Base-by-base conservation (phyloP, 2,113 vertebrate species). In the Chamaea fasciata region DNA sequence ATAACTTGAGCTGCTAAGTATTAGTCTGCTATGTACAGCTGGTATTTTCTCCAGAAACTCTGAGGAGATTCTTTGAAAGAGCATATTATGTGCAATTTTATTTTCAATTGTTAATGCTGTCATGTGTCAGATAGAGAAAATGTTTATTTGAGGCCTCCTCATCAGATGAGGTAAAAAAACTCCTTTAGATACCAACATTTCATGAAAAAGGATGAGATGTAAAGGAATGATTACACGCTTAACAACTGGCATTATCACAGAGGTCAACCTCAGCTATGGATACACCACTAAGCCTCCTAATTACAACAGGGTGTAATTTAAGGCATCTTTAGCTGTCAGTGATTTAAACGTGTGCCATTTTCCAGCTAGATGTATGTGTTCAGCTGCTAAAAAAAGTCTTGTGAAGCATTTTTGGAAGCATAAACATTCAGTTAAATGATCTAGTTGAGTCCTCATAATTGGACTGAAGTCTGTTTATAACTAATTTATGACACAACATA, bases 21-120 rank as follows among this genome's bases (percentile, higher is more conserved):
- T 92, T 86, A 86, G 37, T 46, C 71, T 92, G 93, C 80, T 90
- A n/a, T 55, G 71, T 92, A 67, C 94, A 95, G 94, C 83, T 93
- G 94, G 87, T 92, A 94, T 93, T 87, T 92, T 75, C 95, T 65
- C 57, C 75, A 94, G 89, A 75, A 82, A 92, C 86, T 94, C 86
- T 16, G 88, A 94, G 86, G 94, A 88, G 15, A 7, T 88, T 94
- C 57, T 84, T 78, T 76, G 75, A 42, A 94, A 52, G 65, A 94
- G 30, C 10, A 3, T 21, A 60, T 87, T 87, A 67, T 69, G 57
- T 81, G 60, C 37, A 65, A 75, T 88, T 92, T 77, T 73, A 76
- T 73, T 92, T 94, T 79, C 86, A 63, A 27, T 87, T 92, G 81
- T 62, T 92, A 91, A 69, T 7, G n/a, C 75, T 92, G 68, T 80